Conservation (phyloP, 2,113 vertebrate species). For the Istiophorus platypterus region DNA sequence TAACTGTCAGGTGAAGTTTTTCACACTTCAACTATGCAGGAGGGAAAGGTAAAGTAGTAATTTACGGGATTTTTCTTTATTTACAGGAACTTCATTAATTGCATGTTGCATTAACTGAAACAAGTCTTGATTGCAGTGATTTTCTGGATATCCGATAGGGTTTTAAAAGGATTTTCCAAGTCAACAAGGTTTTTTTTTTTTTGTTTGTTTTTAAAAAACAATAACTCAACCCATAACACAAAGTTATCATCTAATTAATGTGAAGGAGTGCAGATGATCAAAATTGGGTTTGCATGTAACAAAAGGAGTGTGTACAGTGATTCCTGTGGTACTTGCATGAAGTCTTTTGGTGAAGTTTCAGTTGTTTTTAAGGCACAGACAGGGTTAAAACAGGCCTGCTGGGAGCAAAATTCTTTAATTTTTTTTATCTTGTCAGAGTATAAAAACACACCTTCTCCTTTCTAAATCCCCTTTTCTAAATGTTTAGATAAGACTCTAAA, state of each 20-base stretch:
- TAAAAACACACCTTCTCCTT: constrained; percentile 42
- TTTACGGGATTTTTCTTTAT: constrained; percentile 22
- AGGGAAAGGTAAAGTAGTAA: constrained; percentile 7
- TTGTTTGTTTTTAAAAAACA: too few relatives aligned
- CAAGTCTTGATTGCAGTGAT: neutral
- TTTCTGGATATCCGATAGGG: neutral
- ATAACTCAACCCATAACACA: constrained; percentile 44
- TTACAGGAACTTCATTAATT: constrained; percentile 22
- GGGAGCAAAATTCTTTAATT: neutral
- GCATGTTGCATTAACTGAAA: neutral
- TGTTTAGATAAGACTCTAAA: constrained; percentile 65
- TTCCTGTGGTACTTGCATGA: neutral
- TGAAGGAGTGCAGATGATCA: constrained; percentile 34
- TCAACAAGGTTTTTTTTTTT: constrained; percentile 6
- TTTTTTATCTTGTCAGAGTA: constrained; percentile 8
- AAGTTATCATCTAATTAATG: constrained; percentile 50
- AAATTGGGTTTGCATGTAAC: constrained; percentile 19
- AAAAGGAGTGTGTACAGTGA: constrained; percentile 26
- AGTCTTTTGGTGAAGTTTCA: neutral
- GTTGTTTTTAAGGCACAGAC: neutral
- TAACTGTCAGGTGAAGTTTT: constrained; percentile 21
- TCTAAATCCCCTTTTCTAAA: constrained; percentile 55
- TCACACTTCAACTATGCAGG: constrained; percentile 8
- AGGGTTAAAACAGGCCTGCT: constrained; percentile 5
- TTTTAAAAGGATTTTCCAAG: constrained; percentile 48